Evolutionary conservation across 2,888 invertebrate genomes (phyloP), one percentile per base, ranked within the genome.

Genomic region (Notocelia uddmanniana): DNA sequence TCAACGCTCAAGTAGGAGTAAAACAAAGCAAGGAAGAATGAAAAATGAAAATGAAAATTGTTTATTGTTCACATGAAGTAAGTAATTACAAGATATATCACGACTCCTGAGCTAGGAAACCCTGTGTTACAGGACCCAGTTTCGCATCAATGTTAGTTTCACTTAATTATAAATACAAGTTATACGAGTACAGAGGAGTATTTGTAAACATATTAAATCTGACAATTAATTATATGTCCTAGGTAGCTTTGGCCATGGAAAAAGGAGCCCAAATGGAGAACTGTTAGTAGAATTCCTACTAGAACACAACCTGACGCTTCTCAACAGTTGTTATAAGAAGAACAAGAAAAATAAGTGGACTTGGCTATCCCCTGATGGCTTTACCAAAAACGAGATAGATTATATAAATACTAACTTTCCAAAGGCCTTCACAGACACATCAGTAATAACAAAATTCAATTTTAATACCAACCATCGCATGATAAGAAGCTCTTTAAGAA

Each of bases 361-460:
- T 15, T 64, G 58, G 64, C 50, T 58, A 45, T 66, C 59, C 52
- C 59, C 66, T 52, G 66, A 67, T 66, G 59, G 66, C 59, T 37
- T 23, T 9, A 15, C 9, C n/a, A 21, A 48, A 48, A 55, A 55
- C 26, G 55, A 55, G 26, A 55, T 55, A 9, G 55, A 55, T 15
- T 55, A 26, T 23, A 55, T 55, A 55, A 26, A 5, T 13, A 11
- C 55, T 10, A 55, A 55, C 13, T 15, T 26, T 9, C 15, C 23
- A 6, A 26, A 6, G 2, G 11, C 31, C 37, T 66, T 66, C 26
- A 66, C 37, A 3, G 54, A 66, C 45, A 34, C 23, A 31, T 26
- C 41, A 21, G 23, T 55, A 19, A 41, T 66, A 3, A 57, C 5
- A n/a, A 48, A 58, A 31, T 48, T 68, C 5, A 55, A 66, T 3